Base-by-base conservation (phyloP, 2,797 vertebrate species). In the Chromobotia macracanthus region DNA sequence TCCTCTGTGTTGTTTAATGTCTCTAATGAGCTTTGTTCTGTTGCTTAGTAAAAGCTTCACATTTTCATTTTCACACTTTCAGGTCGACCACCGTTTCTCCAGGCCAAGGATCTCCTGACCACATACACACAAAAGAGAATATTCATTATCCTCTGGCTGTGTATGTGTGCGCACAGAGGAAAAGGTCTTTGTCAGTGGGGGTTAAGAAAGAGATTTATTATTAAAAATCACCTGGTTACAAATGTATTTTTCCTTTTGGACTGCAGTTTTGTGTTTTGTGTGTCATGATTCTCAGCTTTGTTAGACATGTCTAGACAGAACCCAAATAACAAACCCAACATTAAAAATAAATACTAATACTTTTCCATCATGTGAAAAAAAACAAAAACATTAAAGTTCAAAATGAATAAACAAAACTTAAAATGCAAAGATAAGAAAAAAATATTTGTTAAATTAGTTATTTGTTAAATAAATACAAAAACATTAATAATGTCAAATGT, bases 41-140 rank as follows among this genome's bases (percentile, higher is more conserved):
- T 68, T 79, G 60, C 31, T 79, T 78, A 69, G 67, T 25, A 70
- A 78, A 78, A 78, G n/a, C 28, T 67, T 78, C 75, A 78, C 75
- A 61, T 46, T 53, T 70, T 60, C 53, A 50, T 28, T 60, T 61
- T 46, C 23, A 46, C 5, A 11, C 60, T 65, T 65, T 71, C 68
- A 55, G 60, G 48, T 79, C 35, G 61, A 77, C 31, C 58, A 64
- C 58, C 53, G 77, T 46, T 44, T 72, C 16, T 31, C 48, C 60
- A 63, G 35, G 77, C 46, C 60, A 71, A 64, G 16, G 35, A 56
- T 44, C 60, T 72, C 60, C 48, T 64, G 58, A 64, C 46, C 67
- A 41, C 23, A 51, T 44, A 31, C n/a, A 31, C 31, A 12, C 56
- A 63, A 53, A 72, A 63, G 28, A 79, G 21, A 65, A 65, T 65